Conservation (phyloP, 1,140 invertebrate species). For the Pachypsylla venusta region DNA sequence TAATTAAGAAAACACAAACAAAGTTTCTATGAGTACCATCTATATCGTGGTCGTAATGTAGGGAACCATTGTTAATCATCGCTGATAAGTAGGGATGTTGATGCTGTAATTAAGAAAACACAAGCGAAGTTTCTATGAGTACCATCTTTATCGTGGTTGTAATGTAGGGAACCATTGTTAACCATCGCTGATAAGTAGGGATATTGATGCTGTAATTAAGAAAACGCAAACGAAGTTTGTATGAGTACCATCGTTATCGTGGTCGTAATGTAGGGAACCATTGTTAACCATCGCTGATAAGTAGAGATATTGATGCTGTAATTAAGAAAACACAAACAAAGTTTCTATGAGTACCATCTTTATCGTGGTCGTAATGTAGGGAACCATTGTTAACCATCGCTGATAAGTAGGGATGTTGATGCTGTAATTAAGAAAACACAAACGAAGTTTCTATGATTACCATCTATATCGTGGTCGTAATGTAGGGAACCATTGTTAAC, state of each 20-base stretch:
- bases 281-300: conserved; percentile 98
- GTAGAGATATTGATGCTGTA: conserved; percentile 77
- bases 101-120: conserved; percentile 35
- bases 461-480: conserved; percentile 52
- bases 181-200: conserved; percentile 97
- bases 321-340: conserved; percentile 45
- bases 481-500: conserved; percentile 76
- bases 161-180: conserved; percentile 85
- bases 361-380: conserved; percentile 91
- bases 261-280: conserved; percentile 39
- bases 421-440: conserved; percentile 23
- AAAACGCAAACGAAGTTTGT: conserved; percentile 68
- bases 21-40: conserved; percentile 97
- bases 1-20: conserved; percentile 40
- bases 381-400: conserved; percentile 97
- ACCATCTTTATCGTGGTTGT: conserved; percentile 96
- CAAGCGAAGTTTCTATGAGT: conserved; percentile 8
- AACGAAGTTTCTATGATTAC: conserved; percentile 65
- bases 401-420: conserved; percentile 95
- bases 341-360: conserved; percentile 94
- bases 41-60: conserved; percentile 93
- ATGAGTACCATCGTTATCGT: conserved; percentile 84
- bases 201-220: conserved; percentile 51
- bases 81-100: conserved; percentile 94
- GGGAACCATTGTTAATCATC: conserved; percentile 92